Evolutionary conservation across 2,888 invertebrate genomes (phyloP).

Genomic region (Dorcus parallelipipedus): DNA sequence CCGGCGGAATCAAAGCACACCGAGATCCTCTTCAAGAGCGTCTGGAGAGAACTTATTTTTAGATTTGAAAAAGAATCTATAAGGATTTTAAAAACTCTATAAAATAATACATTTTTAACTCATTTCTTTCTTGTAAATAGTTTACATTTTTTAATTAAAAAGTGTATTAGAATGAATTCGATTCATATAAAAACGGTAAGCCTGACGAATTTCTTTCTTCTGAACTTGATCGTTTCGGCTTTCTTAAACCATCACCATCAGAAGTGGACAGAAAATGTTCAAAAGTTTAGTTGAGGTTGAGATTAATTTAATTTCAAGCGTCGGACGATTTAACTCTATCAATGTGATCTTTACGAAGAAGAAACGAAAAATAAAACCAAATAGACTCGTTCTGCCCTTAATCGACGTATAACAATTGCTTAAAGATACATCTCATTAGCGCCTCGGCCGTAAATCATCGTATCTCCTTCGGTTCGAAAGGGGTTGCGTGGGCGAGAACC

Average conservation of each 20-base stretch:
- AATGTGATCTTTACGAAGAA: too few relatives aligned
- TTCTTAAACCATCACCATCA: neutral
- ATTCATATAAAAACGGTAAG: too few relatives aligned
- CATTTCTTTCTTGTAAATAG: too few relatives aligned
- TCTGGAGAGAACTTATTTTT: neutral
- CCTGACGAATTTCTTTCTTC: too few relatives aligned
- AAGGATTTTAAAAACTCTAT: too few relatives aligned
- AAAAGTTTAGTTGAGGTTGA: neutral
- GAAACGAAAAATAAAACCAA: too few relatives aligned
- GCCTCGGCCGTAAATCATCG: constrained; percentile 4
- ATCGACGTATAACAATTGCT: constrained; percentile 30
- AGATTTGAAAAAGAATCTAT: neutral
- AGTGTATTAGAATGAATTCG: too few relatives aligned
- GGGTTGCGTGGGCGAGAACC: constrained; percentile 9
- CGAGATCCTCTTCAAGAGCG: constrained; percentile 52
- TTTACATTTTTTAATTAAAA: too few relatives aligned
- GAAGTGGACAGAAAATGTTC: neutral
- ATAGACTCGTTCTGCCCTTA: constrained; percentile 5
- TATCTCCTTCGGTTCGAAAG: neutral
- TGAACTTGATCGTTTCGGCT: too few relatives aligned
- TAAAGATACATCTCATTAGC: constrained; percentile 7
- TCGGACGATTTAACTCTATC: too few relatives aligned
- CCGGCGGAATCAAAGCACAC: constrained; percentile 65
- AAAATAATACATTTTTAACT: too few relatives aligned
- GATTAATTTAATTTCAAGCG: too few relatives aligned